Conservation (phyloP, 2,113 vertebrate species). For the Forbesichthys agassizii region DNA sequence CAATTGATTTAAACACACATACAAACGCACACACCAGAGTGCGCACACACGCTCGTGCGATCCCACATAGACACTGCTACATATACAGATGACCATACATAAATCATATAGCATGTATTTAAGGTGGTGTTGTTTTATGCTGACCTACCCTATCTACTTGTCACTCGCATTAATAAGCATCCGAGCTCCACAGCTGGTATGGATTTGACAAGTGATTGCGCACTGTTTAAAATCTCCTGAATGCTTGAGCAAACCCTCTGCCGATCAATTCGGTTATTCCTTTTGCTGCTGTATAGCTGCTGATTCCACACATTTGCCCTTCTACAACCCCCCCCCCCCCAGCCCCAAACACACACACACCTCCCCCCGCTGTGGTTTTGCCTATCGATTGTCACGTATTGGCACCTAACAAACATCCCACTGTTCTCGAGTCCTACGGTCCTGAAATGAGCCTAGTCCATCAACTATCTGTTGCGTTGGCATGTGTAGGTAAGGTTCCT, state of each 20-base stretch:
- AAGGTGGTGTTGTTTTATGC: conserved; percentile 52
- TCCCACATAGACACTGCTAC: conserved; percentile 31
- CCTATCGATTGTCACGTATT: conserved; percentile 53
- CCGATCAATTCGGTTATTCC: conserved; percentile 56
- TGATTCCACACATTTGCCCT: conserved; percentile 42
- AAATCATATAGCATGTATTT: conserved; percentile 57
- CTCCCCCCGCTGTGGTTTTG: conserved; percentile 52
- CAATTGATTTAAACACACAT: conserved; percentile 80
- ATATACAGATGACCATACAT: conserved; percentile 58
- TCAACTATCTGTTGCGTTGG: conserved; percentile 42
- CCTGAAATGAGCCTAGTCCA: conserved; percentile 20
- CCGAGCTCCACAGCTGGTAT: conserved; percentile 39
- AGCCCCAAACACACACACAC: neutral
- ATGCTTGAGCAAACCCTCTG: conserved; percentile 42
- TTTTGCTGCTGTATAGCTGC: conserved; percentile 46
- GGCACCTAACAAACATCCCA: conserved; percentile 30
- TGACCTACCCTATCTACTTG: conserved; percentile 58
- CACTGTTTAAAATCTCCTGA: conserved; percentile 44
- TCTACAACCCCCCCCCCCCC: neutral
- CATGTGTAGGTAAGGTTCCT: conserved; percentile 41
- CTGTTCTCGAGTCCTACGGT: conserved; percentile 30
- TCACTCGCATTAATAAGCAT: conserved; percentile 57
- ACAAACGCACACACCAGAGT: conserved; percentile 17
- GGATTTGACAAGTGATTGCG: conserved; percentile 52
- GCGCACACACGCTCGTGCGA: conserved; percentile 15